Evolutionary conservation across 2,888 invertebrate genomes (phyloP).

Genomic region (Hermaeophaga mercurialis): DNA sequence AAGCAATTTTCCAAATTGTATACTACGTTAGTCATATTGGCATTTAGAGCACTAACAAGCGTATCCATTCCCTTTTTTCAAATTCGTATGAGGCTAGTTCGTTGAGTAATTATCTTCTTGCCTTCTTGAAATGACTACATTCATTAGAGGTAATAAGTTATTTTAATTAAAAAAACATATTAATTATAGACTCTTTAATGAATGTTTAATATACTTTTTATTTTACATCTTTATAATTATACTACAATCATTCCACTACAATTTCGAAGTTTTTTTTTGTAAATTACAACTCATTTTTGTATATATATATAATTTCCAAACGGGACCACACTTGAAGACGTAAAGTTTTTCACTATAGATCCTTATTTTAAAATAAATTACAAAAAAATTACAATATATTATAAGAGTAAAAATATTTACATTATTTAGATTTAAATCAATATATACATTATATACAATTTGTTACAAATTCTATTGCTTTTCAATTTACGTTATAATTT

Average conservation of each 20-base stretch:
- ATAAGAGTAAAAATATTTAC: constrained; percentile 11
- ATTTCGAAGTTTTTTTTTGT: constrained; percentile 2
- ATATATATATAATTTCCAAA: no score
- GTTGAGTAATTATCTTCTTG: not conserved
- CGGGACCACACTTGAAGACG: no score
- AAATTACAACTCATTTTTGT: no score
- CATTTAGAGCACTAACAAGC: no score
- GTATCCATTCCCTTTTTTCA: no score
- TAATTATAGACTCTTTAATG: constrained; percentile 38
- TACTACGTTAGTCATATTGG: no score
- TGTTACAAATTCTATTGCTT: constrained; percentile 2
- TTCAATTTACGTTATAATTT: not conserved
- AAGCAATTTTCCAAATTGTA: no score
- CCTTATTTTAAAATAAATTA: not conserved
- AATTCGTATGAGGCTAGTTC: no score
- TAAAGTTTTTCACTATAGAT: not conserved
- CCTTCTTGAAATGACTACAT: constrained; percentile 4
- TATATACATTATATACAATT: not conserved
- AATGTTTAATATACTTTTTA: constrained; percentile 40
- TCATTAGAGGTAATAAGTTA: constrained; percentile 23
- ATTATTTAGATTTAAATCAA: constrained; percentile 4
- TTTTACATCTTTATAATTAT: constrained; percentile 39
- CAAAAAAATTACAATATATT: constrained; percentile 1
- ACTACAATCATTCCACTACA: constrained; percentile 38
- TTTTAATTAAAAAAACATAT: constrained; percentile 29